Conservation (phyloP, 1,140 invertebrate genomes). For the Cheumatopsyche charites region DNA sequence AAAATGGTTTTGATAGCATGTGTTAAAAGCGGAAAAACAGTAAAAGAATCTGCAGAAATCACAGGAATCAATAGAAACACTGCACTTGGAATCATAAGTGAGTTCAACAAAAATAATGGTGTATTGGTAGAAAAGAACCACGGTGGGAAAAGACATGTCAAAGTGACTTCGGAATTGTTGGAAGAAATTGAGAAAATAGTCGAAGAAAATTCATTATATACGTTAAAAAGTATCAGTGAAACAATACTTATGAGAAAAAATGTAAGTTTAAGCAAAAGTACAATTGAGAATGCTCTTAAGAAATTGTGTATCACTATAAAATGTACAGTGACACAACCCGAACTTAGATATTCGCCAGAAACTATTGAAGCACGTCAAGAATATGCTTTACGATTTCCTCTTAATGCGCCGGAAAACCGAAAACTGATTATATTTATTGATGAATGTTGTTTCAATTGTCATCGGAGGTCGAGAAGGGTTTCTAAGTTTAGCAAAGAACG, state of each 20-base stretch:
- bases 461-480: too few species aligned
- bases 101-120: slow-evolving; percentile 1
- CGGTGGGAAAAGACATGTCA: not conserved
- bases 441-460: too few species aligned
- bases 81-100: not conserved
- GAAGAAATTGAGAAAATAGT: slow-evolving; percentile 2
- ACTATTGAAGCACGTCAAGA: too few species aligned
- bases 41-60: slow-evolving; percentile 11
- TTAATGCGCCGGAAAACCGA: too few species aligned
- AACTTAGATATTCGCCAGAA: too few species aligned
- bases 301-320: not conserved
- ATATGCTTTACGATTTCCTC: too few species aligned
- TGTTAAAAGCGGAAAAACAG: not conserved
- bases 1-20: not conserved
- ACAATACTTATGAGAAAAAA: not conserved
- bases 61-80: not conserved
- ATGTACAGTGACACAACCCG: too few species aligned
- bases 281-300: not conserved
- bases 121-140: not conserved
- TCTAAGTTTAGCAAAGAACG: too few species aligned
- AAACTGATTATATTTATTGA: too few species aligned
- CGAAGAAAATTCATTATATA: not conserved
- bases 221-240: not conserved
- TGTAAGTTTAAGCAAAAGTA: slow-evolving; percentile 6
- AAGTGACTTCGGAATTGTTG: not conserved